These are phyloP conservation scores for Paramuricea clavata DNA, from an alignment of 92 coral and sea anemone species.

Conservation along the genomic window DNA sequence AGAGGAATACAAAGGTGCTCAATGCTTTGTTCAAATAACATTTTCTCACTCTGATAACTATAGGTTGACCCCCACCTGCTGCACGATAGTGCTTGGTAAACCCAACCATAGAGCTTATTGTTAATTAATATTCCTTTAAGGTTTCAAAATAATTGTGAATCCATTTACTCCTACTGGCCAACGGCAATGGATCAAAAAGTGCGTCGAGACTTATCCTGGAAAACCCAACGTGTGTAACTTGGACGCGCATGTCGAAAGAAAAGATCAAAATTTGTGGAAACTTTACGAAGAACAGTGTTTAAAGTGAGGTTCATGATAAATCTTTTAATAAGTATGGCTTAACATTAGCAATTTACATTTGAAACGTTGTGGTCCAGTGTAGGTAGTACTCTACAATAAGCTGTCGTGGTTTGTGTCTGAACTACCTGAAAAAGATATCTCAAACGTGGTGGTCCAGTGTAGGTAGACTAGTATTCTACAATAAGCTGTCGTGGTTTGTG, in stretches of 20 bases:
- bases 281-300: slow-evolving; percentile 20
- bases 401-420: no score
- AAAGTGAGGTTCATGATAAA: slow-evolving; percentile 6
- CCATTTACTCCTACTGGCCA: slow-evolving; percentile 66
- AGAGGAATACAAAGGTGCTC: slow-evolving; percentile 10
- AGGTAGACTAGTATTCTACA: no score
- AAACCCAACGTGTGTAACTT: slow-evolving; percentile 78
- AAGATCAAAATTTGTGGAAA: slow-evolving; percentile 47
- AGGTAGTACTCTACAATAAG: no score
- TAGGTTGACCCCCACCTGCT: no score
- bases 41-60: no score
- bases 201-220: slow-evolving; percentile 67
- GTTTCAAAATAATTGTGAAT: slow-evolving; percentile 72
- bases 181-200: slow-evolving; percentile 58
- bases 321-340: background rate
- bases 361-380: no score
- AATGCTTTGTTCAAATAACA: no score
- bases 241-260: slow-evolving; percentile 75
- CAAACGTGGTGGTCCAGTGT: no score
- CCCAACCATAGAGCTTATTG: background rate
- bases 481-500: no score
- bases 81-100: no score
- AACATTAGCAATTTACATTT: no score
- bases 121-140: slow-evolving; percentile 34
- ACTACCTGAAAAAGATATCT: no score